Percentiles rank a stretch among this genome's conserved stretches.
Evolutionary conservation across 2,888 invertebrate species (phyloP).

Genomic region (Amphiduros pacificus): DNA sequence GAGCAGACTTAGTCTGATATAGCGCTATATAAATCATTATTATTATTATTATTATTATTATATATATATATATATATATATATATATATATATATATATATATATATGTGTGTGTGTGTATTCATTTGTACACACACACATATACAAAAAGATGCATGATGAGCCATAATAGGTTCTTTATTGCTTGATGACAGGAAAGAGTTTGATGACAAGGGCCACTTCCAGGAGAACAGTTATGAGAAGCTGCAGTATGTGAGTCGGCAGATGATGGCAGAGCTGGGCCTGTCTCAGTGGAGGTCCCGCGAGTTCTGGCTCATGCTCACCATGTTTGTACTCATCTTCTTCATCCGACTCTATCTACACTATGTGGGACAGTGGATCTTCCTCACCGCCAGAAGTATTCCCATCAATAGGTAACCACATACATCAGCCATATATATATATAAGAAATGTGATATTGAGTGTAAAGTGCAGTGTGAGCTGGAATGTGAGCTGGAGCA

Average conservation of each 20-base stretch:
- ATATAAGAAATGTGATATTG: too few relatives aligned
- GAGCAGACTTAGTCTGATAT: too few relatives aligned
- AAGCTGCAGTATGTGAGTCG: slow-evolving; percentile 49
- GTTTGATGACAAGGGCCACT: slow-evolving; percentile 43
- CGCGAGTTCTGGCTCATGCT: slow-evolving; percentile 57
- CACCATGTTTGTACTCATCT: slow-evolving; percentile 47
- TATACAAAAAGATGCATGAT: background rate
- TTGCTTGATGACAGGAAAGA: slow-evolving; percentile 35
- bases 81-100: too few relatives aligned
- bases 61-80: too few relatives aligned
- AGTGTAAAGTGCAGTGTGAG: too few relatives aligned
- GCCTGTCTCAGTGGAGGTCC: slow-evolving; percentile 54
- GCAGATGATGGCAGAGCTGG: slow-evolving; percentile 52
- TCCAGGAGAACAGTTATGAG: slow-evolving; percentile 36
- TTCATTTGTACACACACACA: too few relatives aligned
- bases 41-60: background rate
- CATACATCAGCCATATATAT: too few relatives aligned
- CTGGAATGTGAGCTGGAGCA: too few relatives aligned
- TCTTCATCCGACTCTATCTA: slow-evolving; percentile 50
- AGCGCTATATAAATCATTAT: too few relatives aligned
- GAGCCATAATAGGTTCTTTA: background rate
- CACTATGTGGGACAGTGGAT: slow-evolving; percentile 57
- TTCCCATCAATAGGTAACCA: slow-evolving; percentile 57
- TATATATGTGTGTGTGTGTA: too few relatives aligned
- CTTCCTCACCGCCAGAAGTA: slow-evolving; percentile 43